Evolutionary conservation across 2,888 invertebrate species (phyloP).

Genomic region (Agelastica alni): DNA sequence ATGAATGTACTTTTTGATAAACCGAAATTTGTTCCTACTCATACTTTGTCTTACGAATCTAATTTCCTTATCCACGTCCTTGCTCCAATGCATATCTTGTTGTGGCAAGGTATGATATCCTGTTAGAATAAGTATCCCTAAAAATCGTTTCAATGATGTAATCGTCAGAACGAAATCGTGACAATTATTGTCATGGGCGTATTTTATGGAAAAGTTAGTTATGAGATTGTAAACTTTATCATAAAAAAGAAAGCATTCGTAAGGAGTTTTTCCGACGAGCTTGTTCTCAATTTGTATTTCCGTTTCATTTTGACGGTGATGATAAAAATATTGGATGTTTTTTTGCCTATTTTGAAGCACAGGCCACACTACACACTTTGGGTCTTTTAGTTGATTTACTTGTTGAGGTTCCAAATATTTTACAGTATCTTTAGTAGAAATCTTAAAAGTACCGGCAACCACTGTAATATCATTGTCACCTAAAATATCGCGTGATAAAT

Average conservation of each 20-base stretch:
- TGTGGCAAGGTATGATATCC: constrained; percentile 1
- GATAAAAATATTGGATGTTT: not conserved
- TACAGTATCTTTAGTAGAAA: not conserved
- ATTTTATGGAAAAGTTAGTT: too few species aligned
- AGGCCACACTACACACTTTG: not conserved
- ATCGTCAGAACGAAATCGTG: too few species aligned
- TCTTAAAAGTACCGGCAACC: not conserved
- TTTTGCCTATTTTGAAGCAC: not conserved
- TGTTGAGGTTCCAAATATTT: too few species aligned
- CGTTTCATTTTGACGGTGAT: not conserved
- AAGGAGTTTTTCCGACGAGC: not conserved
- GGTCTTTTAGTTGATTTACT: not conserved
- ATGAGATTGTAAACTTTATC: not conserved
- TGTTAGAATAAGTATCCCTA: not conserved
- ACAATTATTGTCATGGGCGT: not conserved
- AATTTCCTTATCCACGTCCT: not conserved
- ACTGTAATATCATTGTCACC: not conserved
- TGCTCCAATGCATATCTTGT: not conserved
- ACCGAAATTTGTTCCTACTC: constrained; percentile 31
- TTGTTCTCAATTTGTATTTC: not conserved
- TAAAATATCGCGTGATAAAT: too few species aligned
- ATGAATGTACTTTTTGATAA: constrained; percentile 36
- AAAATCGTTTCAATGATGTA: not conserved
- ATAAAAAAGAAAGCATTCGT: too few species aligned
- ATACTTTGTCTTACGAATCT: constrained; percentile 14